These are phyloP conservation scores for Anomalospiza imberbis DNA, from an alignment of 2,797 vertebrate genomes.

Conservation along the genomic window DNA sequence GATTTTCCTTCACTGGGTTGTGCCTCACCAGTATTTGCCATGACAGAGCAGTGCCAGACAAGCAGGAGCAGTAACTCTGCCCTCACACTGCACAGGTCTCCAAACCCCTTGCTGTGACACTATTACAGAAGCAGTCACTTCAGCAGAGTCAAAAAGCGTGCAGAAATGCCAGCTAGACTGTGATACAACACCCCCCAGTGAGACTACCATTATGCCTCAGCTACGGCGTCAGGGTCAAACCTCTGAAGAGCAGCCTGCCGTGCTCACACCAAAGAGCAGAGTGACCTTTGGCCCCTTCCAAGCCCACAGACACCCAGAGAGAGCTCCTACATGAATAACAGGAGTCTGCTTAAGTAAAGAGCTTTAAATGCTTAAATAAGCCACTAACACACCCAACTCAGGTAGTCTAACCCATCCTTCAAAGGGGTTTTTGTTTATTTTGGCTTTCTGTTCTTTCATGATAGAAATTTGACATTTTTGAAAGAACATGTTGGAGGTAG, in stretches of 20 bases:
- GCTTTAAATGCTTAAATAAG: neutral
- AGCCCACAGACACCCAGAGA: neutral
- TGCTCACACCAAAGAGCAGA: neutral
- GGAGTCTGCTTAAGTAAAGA: neutral
- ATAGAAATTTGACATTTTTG: neutral
- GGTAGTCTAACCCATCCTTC: neutral
- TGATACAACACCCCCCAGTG: neutral
- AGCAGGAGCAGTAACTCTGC: neutral
- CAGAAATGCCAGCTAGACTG: neutral
- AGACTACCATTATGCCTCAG: neutral
- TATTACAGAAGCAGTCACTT: neutral
- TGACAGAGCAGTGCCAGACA: neutral
- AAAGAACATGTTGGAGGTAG: neutral
- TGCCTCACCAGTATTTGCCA: neutral
- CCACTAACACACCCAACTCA: neutral
- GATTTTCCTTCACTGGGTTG: neutral
- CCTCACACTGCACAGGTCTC: neutral
- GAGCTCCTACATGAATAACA: neutral
- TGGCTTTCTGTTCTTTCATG: neutral
- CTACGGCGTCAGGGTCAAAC: neutral
- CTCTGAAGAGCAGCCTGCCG: neutral
- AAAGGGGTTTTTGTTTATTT: neutral
- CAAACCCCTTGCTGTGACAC: neutral
- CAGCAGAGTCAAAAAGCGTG: neutral
- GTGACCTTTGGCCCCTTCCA: neutral